phyloP scores from a whole-genome alignment of 2,888 invertebrate genomes.

The Clusia tigrina region DNA sequence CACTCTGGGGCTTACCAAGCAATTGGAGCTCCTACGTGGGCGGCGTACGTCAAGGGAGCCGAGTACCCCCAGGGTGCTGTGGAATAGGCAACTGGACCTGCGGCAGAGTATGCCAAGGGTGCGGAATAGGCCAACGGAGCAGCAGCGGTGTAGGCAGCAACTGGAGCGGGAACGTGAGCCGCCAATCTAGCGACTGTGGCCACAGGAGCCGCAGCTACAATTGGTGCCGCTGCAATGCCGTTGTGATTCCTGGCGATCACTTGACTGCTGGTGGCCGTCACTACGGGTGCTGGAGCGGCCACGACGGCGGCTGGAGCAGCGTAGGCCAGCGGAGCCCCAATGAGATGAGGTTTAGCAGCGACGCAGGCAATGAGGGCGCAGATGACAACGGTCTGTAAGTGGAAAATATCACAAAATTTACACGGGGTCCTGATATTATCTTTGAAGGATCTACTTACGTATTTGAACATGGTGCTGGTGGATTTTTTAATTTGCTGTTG shows the following conservation, averaged over 20 bases:
- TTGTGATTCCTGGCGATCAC: slow-evolving; percentile 50
- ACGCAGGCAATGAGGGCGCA: slow-evolving; percentile 45
- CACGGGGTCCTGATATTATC: neutral
- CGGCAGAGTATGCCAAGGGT: slow-evolving; percentile 23
- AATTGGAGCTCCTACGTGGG: too few relatives aligned
- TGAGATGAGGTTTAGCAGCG: slow-evolving; percentile 44
- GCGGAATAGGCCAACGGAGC: slow-evolving; percentile 34
- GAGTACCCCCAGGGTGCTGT: too few relatives aligned
- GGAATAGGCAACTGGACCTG: too few relatives aligned
- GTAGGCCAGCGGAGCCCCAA: slow-evolving; percentile 37
- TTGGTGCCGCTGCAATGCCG: slow-evolving; percentile 46
- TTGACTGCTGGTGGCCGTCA: slow-evolving; percentile 51
- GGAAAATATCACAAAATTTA: neutral
- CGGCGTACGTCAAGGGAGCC: too few relatives aligned
- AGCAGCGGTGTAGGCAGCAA: slow-evolving; percentile 6
- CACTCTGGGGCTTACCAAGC: too few relatives aligned
- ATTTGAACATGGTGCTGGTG: neutral
- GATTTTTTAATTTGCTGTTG: neutral
- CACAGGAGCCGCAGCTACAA: slow-evolving; percentile 37
- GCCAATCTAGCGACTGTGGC: slow-evolving; percentile 25
- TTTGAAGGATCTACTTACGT: neutral
- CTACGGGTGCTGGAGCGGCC: slow-evolving; percentile 44
- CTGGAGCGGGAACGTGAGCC: slow-evolving; percentile 27
- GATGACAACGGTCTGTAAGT: slow-evolving; percentile 43
- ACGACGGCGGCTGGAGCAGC: slow-evolving; percentile 32